These are phyloP conservation scores for Euschistus heros DNA, from an alignment of 1,140 invertebrate genomes.

Conservation along the genomic window DNA sequence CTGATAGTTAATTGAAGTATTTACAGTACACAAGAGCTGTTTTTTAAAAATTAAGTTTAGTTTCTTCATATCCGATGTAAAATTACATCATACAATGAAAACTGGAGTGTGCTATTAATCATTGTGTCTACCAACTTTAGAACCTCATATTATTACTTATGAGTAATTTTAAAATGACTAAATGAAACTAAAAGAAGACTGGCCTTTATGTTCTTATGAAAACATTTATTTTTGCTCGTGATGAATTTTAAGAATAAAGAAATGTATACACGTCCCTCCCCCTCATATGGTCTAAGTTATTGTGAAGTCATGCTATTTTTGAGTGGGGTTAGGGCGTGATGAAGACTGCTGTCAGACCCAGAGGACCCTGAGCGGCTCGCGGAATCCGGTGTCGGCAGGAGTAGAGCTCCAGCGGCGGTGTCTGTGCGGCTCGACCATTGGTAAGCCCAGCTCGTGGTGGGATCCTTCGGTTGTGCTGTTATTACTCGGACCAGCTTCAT, in stretches of 20 bases:
- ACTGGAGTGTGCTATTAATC: too few species aligned
- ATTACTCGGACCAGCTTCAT: slow-evolving; percentile 39
- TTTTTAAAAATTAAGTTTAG: too few species aligned
- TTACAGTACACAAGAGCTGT: too few species aligned
- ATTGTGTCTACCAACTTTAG: too few species aligned
- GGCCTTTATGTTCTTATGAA: too few species aligned
- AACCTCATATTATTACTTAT: too few species aligned
- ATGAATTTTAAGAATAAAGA: background rate
- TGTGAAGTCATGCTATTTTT: background rate
- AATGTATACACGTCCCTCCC: too few species aligned
- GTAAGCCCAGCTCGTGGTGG: slow-evolving; percentile 31
- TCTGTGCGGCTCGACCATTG: slow-evolving; percentile 24
- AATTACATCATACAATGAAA: too few species aligned
- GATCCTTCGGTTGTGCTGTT: slow-evolving; percentile 11
- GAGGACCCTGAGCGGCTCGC: slow-evolving; percentile 27
- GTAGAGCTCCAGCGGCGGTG: slow-evolving; percentile 29
- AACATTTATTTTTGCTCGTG: background rate
- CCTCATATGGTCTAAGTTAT: background rate
- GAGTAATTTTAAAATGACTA: too few species aligned
- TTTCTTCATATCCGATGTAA: too few species aligned
- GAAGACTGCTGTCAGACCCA: slow-evolving; percentile 27
- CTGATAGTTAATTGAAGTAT: too few species aligned
- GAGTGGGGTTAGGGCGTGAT: slow-evolving; percentile 5
- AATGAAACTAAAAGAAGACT: too few species aligned
- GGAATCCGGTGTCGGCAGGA: slow-evolving; percentile 24